Conservation (phyloP, 2,797 vertebrate genomes). For the Artibeus jamaicensis region DNA sequence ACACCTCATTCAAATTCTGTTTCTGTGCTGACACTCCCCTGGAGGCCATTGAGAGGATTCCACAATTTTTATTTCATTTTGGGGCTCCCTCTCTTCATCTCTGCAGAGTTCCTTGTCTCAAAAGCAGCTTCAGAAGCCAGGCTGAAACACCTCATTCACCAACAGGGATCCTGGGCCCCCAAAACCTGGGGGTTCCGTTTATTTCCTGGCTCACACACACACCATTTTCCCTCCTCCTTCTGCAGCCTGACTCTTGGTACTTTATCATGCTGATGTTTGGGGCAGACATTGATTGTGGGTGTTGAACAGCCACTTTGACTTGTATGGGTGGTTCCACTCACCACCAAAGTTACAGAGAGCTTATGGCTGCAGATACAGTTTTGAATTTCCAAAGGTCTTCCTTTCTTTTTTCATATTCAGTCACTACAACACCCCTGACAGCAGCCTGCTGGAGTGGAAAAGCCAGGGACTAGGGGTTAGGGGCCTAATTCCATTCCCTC, state of each 20-base stretch:
- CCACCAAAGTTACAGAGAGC: background rate
- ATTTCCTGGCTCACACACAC: rapidly evolving
- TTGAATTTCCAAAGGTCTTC: background rate
- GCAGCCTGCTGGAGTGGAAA: background rate
- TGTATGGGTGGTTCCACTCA: background rate
- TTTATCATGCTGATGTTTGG: background rate
- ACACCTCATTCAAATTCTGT: conserved; percentile 6
- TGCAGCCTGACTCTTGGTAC: background rate
- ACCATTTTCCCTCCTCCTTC: background rate
- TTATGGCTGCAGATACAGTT: background rate
- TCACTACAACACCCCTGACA: background rate
- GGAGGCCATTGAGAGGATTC: background rate
- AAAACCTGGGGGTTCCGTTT: background rate
- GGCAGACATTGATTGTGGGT: background rate
- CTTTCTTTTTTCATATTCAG: background rate
- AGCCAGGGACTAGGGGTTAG: background rate
- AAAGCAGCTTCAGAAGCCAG: background rate
- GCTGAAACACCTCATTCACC: background rate
- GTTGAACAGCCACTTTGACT: background rate
- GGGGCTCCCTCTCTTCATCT: background rate
- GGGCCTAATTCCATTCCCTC: background rate
- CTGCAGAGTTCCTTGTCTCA: background rate
- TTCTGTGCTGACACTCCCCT: background rate
- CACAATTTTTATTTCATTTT: background rate
- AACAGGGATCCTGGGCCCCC: background rate